These are phyloP conservation scores for Dicerorhinus sumatrensis DNA, from an alignment of 2,113 vertebrate species.

Conservation along the genomic window DNA sequence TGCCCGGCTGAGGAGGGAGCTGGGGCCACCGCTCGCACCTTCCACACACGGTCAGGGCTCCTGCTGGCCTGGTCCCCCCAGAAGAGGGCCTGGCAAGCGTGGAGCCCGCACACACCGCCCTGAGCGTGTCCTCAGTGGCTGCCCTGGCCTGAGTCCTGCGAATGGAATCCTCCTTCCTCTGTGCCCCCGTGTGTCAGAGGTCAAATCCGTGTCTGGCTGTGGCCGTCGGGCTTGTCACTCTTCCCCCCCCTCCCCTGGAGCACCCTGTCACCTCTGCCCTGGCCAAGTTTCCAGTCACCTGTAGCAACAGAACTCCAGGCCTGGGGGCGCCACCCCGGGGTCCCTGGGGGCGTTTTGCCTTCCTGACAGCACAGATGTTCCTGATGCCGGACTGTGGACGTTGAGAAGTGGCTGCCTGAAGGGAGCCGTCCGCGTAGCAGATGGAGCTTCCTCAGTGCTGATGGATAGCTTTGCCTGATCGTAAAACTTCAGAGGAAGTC, in stretches of 20 bases:
- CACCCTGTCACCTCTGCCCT: background rate
- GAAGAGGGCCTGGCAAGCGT: background rate
- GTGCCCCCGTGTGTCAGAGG: background rate
- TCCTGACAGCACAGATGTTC: background rate
- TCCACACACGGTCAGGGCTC: background rate
- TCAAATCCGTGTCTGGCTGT: background rate
- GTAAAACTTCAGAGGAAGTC: constrained; percentile 65
- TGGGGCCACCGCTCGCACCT: background rate
- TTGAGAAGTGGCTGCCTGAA: background rate
- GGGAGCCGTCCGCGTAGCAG: background rate
- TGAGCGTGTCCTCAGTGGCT: no score
- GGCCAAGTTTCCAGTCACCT: background rate
- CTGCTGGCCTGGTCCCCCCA: background rate
- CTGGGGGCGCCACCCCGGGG: no score
- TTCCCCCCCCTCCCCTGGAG: background rate
- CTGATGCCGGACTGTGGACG: background rate
- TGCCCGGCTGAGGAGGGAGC: background rate
- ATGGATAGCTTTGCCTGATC: background rate
- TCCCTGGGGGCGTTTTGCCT: background rate
- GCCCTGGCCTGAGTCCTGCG: no score
- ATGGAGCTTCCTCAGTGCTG: background rate
- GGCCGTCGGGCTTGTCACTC: no score
- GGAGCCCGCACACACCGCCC: rapidly evolving
- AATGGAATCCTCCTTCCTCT: background rate
- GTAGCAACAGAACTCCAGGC: background rate